Evolutionary conservation across 2,797 vertebrate species (phyloP).

Genomic region (Pempheris klunzingeri): DNA sequence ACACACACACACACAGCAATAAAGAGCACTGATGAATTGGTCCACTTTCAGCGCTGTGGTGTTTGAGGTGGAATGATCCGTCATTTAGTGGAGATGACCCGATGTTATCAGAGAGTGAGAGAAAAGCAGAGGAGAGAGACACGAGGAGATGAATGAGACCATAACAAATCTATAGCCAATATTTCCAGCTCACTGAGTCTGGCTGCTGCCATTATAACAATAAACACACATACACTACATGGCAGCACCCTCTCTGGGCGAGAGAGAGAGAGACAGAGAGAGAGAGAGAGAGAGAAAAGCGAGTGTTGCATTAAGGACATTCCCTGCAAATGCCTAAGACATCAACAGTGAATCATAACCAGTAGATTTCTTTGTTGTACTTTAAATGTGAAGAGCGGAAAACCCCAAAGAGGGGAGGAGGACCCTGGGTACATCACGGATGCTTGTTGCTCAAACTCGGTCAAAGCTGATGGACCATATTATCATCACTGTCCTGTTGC

Average conservation of each 20-base stretch:
- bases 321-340: neutral
- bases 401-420: too few species aligned
- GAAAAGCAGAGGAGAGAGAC: slow-evolving; percentile 37
- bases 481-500: too few species aligned
- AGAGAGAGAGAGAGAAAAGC: too few species aligned
- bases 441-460: too few species aligned
- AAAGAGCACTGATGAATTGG: slow-evolving; percentile 73
- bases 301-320: slow-evolving; percentile 11
- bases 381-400: too few species aligned
- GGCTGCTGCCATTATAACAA: slow-evolving; percentile 32
- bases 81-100: slow-evolving; percentile 73
- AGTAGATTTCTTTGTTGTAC: neutral
- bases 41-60: slow-evolving; percentile 53
- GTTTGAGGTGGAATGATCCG: slow-evolving; percentile 73
- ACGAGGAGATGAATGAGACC: slow-evolving; percentile 73
- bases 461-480: too few species aligned
- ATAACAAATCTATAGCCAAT: slow-evolving; percentile 68
- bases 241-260: slow-evolving; percentile 3
- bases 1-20: slow-evolving; percentile 3
- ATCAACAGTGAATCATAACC: slow-evolving; percentile 2
- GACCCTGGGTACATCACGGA: too few species aligned
- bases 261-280: too few species aligned
- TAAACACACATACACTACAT: slow-evolving; percentile 20
- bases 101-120: slow-evolving; percentile 51
- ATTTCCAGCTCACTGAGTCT: slow-evolving; percentile 75